Evolutionary conservation across 1,140 invertebrate species (phyloP).

Genomic region (Drosophila pallidifrons): DNA sequence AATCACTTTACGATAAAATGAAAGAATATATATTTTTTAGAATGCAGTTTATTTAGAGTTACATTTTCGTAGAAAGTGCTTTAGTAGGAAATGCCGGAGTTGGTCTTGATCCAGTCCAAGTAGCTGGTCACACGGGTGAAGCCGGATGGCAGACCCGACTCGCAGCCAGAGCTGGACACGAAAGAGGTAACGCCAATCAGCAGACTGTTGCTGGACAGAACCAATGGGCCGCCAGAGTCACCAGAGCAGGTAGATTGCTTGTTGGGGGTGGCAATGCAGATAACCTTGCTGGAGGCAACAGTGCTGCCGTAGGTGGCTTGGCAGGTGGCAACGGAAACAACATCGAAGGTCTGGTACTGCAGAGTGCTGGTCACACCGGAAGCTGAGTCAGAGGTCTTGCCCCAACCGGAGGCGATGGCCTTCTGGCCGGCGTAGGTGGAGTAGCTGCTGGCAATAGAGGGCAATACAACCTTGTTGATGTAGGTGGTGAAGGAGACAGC

Average conservation of each 20-base stretch:
- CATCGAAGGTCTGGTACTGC: constrained; percentile 28
- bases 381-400: constrained; percentile 57
- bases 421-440: constrained; percentile 54
- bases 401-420: constrained; percentile 71
- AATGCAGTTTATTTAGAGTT: constrained; percentile 32
- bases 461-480: constrained; percentile 55
- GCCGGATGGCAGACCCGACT: constrained; percentile 85
- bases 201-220: constrained; percentile 70
- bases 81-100: constrained; percentile 56
- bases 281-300: constrained; percentile 27
- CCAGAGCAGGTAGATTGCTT: constrained; percentile 83
- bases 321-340: constrained; percentile 40
- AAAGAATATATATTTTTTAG: background rate
- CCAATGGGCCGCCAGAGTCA: constrained; percentile 87
- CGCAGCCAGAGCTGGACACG: constrained; percentile 63
- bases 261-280: constrained; percentile 64
- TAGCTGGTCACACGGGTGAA: constrained; percentile 86
- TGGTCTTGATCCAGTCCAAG: constrained; percentile 85
- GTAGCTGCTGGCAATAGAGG: constrained; percentile 46
- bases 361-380: constrained; percentile 47
- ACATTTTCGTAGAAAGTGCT: constrained; percentile 16
- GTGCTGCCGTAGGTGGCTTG: constrained; percentile 41
- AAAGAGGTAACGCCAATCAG: constrained; percentile 86
- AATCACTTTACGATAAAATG: too few species aligned
- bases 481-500: constrained; percentile 13